Evolutionary conservation across 2,888 invertebrate genomes (phyloP).

Genomic region (Drosophila acutilabella): DNA sequence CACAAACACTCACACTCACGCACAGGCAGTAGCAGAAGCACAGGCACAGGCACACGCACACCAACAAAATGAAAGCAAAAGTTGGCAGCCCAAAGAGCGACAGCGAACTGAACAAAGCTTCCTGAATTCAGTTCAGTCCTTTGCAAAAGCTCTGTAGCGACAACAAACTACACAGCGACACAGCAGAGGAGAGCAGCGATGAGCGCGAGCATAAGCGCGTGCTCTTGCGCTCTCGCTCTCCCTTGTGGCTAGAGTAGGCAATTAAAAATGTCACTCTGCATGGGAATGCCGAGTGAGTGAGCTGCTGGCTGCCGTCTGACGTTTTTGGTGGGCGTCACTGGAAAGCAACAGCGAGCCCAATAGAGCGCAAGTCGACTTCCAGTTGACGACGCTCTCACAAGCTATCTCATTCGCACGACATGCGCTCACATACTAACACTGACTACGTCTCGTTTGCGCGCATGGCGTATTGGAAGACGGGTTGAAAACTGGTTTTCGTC

Average conservation of each 20-base stretch:
- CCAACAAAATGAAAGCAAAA: constrained; percentile 72
- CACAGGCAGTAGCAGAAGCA: not conserved
- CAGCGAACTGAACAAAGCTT: constrained; percentile 75
- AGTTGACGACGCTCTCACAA: constrained; percentile 51
- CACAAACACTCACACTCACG: constrained; percentile 4
- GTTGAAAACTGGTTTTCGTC: constrained; percentile 72
- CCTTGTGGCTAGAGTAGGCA: constrained; percentile 48
- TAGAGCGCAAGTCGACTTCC: constrained; percentile 80
- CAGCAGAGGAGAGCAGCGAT: no score
- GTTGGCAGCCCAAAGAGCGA: constrained; percentile 75
- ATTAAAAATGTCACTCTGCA: constrained; percentile 83
- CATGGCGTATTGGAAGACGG: constrained; percentile 58
- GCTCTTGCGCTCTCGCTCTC: constrained; percentile 57
- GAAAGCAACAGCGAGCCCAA: constrained; percentile 71
- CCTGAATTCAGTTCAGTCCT: constrained; percentile 42
- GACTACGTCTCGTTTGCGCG: constrained; percentile 47
- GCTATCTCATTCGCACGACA: constrained; percentile 41
- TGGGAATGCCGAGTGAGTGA: constrained; percentile 57
- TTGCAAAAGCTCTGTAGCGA: constrained; percentile 28
- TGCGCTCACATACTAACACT: constrained; percentile 3
- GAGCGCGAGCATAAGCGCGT: not conserved
- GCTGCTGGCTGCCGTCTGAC: constrained; percentile 6
- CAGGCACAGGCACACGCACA: constrained; percentile 33
- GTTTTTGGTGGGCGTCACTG: constrained; percentile 80
- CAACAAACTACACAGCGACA: no score